Percentiles rank a stretch among this genome's conserved stretches.
Evolutionary conservation across 2,797 vertebrate genomes (phyloP).

Genomic region (Cyprinodon diabolis): DNA sequence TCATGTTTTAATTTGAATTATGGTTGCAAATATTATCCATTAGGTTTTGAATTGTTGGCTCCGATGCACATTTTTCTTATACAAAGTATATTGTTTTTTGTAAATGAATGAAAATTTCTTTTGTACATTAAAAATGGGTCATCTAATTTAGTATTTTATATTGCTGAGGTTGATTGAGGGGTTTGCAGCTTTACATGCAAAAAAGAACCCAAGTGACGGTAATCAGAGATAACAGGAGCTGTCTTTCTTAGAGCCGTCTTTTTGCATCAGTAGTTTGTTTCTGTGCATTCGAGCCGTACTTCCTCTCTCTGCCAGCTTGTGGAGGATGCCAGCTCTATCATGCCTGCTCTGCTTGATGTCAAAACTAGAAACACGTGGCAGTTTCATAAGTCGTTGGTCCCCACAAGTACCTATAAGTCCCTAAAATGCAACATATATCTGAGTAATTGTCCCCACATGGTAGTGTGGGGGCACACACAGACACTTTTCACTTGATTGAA

Average conservation of each 20-base stretch:
- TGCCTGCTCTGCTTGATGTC: neutral
- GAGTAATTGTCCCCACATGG: too few species aligned
- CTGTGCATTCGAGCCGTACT: neutral
- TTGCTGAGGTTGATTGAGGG: too few species aligned
- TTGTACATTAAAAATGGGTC: neutral
- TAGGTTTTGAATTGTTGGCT: too few species aligned
- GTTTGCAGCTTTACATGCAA: too few species aligned
- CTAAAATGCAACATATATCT: too few species aligned
- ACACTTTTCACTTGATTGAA: neutral
- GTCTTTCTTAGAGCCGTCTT: neutral
- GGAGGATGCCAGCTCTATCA: neutral
- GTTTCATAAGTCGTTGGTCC: neutral
- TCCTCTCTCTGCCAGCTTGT: neutral
- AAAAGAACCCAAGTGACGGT: neutral
- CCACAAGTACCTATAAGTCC: too few species aligned
- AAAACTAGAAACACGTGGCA: neutral
- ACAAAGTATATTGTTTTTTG: too few species aligned
- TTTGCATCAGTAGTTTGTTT: neutral
- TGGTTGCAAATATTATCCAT: neutral
- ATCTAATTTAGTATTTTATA: too few species aligned
- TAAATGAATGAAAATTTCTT: neutral
- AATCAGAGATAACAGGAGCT: neutral
- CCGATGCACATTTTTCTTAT: too few species aligned
- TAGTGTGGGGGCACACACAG: neutral
- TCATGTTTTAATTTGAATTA: neutral